Percentiles rank a stretch among this genome's conserved stretches.
Conservation (phyloP, 2,113 vertebrate species). For the Puma concolor region DNA sequence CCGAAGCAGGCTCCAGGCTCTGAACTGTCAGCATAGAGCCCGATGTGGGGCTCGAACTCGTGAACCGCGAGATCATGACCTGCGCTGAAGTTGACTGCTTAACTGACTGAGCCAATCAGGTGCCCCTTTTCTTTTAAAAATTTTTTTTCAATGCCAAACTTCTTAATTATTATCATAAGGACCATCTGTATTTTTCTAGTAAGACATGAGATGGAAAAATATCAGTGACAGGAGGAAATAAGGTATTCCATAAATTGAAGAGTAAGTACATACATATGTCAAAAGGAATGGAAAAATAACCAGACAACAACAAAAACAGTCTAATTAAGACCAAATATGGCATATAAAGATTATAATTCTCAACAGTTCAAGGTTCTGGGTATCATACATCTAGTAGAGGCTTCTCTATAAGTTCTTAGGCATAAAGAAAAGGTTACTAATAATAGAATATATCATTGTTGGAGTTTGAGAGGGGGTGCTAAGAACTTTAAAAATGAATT, state of each 20-base stretch:
- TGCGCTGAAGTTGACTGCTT: too few species aligned
- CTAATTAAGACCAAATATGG: not conserved
- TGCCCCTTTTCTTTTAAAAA: too few species aligned
- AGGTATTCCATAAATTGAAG: not conserved
- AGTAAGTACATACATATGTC: not conserved
- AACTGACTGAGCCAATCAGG: too few species aligned
- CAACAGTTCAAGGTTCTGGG: not conserved
- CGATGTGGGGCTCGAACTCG: too few species aligned
- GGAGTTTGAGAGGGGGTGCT: not conserved
- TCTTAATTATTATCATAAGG: not conserved
- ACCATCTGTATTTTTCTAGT: not conserved
- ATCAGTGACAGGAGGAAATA: not conserved
- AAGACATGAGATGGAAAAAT: not conserved
- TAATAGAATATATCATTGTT: not conserved
- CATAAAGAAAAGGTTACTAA: not conserved
- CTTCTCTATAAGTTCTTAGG: not conserved
- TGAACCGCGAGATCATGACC: too few species aligned
- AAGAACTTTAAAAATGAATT: not conserved
- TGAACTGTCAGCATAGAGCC: too few species aligned
- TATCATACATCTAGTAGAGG: not conserved
- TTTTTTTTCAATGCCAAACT: not conserved
- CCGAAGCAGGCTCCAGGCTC: too few species aligned
- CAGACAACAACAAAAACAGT: not conserved
- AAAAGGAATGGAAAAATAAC: not conserved
- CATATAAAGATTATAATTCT: not conserved